These are phyloP conservation scores for Regulus satrapa DNA, from an alignment of 2,113 vertebrate genomes.

Conservation along the genomic window DNA sequence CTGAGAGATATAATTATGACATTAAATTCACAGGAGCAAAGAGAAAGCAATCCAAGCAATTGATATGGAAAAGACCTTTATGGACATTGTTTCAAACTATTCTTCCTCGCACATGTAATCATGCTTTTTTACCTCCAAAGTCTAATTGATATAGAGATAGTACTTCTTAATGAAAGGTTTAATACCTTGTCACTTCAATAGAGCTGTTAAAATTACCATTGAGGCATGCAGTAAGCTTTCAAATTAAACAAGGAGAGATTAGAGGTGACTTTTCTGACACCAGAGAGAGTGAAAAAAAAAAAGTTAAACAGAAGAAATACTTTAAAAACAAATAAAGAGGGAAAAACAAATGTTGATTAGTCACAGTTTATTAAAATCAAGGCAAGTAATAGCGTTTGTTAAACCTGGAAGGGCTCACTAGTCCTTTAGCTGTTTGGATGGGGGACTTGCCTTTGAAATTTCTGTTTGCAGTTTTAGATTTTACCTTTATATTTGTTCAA, in stretches of 20 bases:
- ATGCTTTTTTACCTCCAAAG: neutral
- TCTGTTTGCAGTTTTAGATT: neutral
- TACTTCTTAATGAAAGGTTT: neutral
- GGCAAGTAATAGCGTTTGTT: neutral
- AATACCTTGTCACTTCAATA: neutral
- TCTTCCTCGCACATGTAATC: neutral
- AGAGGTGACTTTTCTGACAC: neutral
- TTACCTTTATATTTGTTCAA: neutral
- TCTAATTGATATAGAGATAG: neutral
- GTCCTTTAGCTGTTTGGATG: neutral
- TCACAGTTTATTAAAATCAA: neutral
- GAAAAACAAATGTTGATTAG: neutral
- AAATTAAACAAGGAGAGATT: neutral
- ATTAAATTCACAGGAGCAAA: neutral
- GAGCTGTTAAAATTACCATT: neutral
- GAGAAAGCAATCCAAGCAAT: neutral
- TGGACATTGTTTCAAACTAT: rapidly evolving
- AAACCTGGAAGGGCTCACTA: neutral
- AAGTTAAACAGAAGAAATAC: neutral
- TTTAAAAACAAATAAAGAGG: neutral
- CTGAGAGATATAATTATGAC: neutral
- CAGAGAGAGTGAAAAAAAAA: neutral
- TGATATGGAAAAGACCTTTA: neutral
- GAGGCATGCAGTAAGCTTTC: neutral
- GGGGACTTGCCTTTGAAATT: neutral